Base-by-base conservation (phyloP, 2,888 invertebrate species). In the Agelastica alni region DNA sequence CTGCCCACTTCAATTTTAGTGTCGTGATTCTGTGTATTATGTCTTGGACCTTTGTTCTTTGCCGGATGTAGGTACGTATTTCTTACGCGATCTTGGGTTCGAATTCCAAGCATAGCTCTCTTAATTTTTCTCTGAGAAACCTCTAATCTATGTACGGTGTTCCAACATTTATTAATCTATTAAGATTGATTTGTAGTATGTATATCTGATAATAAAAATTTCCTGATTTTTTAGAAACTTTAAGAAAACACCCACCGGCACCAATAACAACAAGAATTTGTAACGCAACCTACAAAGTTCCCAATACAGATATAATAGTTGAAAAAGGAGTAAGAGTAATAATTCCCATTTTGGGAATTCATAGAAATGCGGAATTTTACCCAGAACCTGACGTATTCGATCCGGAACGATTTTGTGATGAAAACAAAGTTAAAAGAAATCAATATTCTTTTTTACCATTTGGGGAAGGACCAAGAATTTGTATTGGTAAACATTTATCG, bases 161-260 rank as follows among this genome's bases (percentile, higher is more conserved):
- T n/a, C n/a, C n/a, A n/a, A n/a, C n/a, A n/a, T n/a, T n/a, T n/a
- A n/a, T n/a, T n/a, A n/a, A n/a, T n/a, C n/a, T n/a, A n/a, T n/a
- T n/a, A n/a, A n/a, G n/a, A n/a, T n/a, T n/a, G n/a, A n/a, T n/a
- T n/a, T n/a, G n/a, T n/a, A n/a, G n/a, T n/a, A n/a, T n/a, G n/a
- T n/a, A n/a, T n/a, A n/a, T n/a, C n/a, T n/a, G n/a, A n/a, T n/a
- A n/a, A n/a, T n/a, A n/a, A n/a, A n/a, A n/a, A n/a, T n/a, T n/a
- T n/a, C n/a, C n/a, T n/a, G n/a, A n/a, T n/a, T 75, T 51, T 54
- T 41, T 30, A 59, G 56, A 59, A 52, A 18, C 59, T 3, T 42
- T 56, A 6, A 47, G 56, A 14, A 49, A 49, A 43, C 51, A 67
- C 47, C 59, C 69, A 9, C 52, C 63, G 4, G 49, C 59, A 6